Evolutionary conservation across 1,140 invertebrate species (phyloP).

Genomic region (Sinonovacula constricta): DNA sequence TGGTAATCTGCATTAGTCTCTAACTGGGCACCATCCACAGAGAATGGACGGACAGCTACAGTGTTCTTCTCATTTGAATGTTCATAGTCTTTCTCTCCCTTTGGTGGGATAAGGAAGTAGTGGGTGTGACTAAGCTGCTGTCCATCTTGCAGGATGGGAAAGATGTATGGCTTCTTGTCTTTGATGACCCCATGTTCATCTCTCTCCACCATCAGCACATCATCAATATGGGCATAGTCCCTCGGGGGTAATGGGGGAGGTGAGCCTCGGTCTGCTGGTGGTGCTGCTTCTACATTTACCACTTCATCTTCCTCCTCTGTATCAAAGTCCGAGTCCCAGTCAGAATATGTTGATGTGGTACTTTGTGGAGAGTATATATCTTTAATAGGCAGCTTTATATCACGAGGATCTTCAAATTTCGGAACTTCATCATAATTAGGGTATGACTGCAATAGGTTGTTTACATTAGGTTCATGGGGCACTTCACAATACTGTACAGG

Average conservation of each 20-base stretch:
- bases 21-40: conserved; percentile 64
- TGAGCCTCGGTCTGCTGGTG: no score
- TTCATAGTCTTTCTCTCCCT: conserved; percentile 47
- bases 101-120: conserved; percentile 76
- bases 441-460: background rate
- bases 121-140: conserved; percentile 76
- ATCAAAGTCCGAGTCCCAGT: conserved; percentile 67
- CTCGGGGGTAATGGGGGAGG: conserved; percentile 73
- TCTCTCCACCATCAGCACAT: no score
- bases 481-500: conserved; percentile 68
- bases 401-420: conserved; percentile 34
- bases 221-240: conserved; percentile 64
- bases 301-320: conserved; percentile 62
- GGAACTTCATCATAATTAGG: conserved; percentile 66
- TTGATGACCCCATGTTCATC: background rate
- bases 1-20: conserved; percentile 59
- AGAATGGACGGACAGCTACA: conserved; percentile 70
- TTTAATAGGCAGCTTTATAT: conserved; percentile 41
- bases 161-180: conserved; percentile 63
- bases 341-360: conserved; percentile 48
- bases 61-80: conserved; percentile 52
- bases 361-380: conserved; percentile 56
- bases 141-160: conserved; percentile 74
- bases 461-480: conserved; percentile 53
- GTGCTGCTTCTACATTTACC: conserved; percentile 36